Percentiles rank a stretch among this genome's conserved stretches.
These are phyloP conservation scores for Nomia melanderi DNA, from an alignment of 1,140 invertebrate species.

Conservation along the genomic window DNA sequence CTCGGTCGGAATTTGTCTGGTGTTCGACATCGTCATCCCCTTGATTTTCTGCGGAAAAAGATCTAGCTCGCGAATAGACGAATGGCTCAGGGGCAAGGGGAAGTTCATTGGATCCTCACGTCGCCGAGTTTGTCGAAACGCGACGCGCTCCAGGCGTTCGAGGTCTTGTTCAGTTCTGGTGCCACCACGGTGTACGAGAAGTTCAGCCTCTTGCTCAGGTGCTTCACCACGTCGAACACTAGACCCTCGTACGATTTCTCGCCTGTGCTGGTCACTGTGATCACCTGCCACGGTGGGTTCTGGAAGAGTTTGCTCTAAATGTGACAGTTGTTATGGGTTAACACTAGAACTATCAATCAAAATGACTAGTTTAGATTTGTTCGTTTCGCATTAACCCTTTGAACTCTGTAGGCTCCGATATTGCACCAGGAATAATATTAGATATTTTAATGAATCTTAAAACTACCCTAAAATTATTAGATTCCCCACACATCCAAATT, in stretches of 20 bases:
- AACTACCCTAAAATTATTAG: no score
- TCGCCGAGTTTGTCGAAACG: constrained; percentile 20
- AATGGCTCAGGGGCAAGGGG: not conserved
- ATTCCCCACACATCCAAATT: no score
- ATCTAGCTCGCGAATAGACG: not conserved
- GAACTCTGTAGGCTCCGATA: no score
- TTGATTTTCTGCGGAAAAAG: constrained; percentile 1
- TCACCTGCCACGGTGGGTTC: constrained; percentile 93
- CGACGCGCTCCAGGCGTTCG: not conserved
- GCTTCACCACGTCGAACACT: constrained; percentile 90
- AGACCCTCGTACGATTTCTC: constrained; percentile 85
- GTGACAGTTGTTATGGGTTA: no score
- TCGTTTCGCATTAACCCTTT: no score
- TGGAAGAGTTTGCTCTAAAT: constrained; percentile 70
- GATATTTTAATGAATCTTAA: no score
- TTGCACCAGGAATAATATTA: no score
- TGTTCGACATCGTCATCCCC: constrained; percentile 48
- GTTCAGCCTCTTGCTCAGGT: constrained; percentile 89
- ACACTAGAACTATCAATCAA: no score
- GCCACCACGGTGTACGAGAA: constrained; percentile 85
- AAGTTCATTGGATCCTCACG: constrained; percentile 2
- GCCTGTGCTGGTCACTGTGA: constrained; percentile 82
- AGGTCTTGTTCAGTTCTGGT: not conserved
- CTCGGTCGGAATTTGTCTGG: constrained; percentile 74
- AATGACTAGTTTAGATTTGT: no score